Conservation (phyloP, 2,113 vertebrate species). For the Glaucomys volans region DNA sequence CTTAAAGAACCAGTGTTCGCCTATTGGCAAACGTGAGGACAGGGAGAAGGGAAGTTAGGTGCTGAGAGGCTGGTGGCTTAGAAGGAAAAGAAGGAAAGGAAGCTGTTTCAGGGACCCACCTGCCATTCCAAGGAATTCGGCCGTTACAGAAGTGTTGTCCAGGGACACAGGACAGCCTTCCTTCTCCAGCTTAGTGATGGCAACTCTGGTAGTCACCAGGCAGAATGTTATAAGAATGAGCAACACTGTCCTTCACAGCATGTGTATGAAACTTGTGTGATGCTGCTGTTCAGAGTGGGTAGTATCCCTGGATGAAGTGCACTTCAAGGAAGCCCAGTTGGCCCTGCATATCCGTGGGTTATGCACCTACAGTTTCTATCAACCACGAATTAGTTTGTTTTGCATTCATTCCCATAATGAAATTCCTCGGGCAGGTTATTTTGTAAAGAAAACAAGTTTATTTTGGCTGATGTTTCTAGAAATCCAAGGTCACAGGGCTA, state of each 20-base stretch:
- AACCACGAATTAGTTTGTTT: not conserved
- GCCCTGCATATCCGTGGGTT: not conserved
- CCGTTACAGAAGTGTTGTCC: not conserved
- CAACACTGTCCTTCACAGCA: not conserved
- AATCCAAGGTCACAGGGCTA: not conserved
- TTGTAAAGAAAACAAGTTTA: not conserved
- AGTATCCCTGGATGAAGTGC: not conserved
- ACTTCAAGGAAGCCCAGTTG: not conserved
- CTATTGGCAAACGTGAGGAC: not conserved
- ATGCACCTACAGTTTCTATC: not conserved
- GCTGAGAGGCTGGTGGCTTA: not conserved
- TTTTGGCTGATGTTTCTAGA: not conserved
- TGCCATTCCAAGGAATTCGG: not conserved
- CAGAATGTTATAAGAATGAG: not conserved
- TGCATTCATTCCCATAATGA: not conserved
- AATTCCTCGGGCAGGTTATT: not conserved
- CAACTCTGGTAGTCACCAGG: not conserved
- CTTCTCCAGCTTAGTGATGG: not conserved
- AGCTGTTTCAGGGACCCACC: not conserved
- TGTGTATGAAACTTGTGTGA: not conserved
- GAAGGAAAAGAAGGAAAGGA: not conserved
- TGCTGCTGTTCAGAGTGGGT: not conserved
- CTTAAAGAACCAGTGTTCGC: not conserved
- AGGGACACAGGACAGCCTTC: not conserved
- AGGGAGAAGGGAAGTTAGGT: not conserved